Base-by-base conservation (phyloP, 2,888 invertebrate genomes). In the Cynaeus angustus region DNA sequence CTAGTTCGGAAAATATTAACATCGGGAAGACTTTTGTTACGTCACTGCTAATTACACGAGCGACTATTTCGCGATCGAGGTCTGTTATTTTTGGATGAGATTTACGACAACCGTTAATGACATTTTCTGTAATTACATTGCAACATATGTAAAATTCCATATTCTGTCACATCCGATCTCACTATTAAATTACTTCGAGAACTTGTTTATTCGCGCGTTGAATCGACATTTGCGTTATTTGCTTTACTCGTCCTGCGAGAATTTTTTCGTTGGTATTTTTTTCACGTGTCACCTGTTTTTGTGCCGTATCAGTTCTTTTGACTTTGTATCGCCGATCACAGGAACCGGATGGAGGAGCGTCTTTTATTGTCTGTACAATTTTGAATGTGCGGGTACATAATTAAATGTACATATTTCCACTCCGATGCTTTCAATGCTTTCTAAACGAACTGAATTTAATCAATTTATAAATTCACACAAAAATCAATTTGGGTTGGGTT, bases 261-360 rank as follows among this genome's bases (percentile, higher is more conserved):
- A 53, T 53, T 48, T 50, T 12, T 12, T 41, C 41, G 4, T 53
- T 62, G 12, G 3, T 50, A 14, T 30, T 41, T 52, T 33, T 28
- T 59, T 43, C 37, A 56, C 26, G n/a, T 16, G 16, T 28, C 61
- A 37, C 30, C 37, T 50, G 28, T 21, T 46, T 38, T 46, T 46
- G 46, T 46, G 46, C 21, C 8, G 6, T 28, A 16, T 59, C 45
- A 43, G 13, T n/a, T 16, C 58, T 58, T 10, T 16, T 26, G 13
- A 41, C 30, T 10, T 12, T 16, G 12, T 16, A 14, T 33, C 46
- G 50, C 13, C 30, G 67, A 59, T 45, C 53, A 62, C 68, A 68
- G 69, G 69, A 65, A 69, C 50, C 69, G 69, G 69, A 69, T 68
- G 46, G 58, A 69, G 69, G 69, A 65, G 69, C 64, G 69, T 65